A percentile compares a stretch with the other conserved stretches of the same genome.
Evolutionary conservation across 2,888 invertebrate species (phyloP).

Genomic region (Trichopoda pennipes): DNA sequence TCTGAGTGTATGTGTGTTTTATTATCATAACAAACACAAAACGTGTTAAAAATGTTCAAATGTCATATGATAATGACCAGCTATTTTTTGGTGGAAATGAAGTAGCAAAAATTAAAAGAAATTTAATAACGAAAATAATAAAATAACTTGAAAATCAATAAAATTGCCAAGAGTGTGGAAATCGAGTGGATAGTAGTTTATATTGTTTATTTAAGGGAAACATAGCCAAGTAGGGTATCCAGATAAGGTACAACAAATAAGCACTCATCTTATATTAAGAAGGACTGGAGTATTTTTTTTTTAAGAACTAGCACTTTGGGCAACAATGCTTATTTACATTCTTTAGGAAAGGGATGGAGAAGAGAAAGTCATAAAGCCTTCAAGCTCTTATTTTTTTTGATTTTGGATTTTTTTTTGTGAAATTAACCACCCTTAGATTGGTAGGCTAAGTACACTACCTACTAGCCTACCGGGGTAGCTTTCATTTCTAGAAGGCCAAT

Average conservation of each 20-base stretch:
- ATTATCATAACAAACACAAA: not conserved
- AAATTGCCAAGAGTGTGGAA: not conserved
- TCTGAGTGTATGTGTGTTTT: not conserved
- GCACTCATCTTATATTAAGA: no score
- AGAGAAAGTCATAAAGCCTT: no score
- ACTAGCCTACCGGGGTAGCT: no score
- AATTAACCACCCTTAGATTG: no score
- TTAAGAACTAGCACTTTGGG: no score
- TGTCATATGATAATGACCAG: constrained; percentile 22
- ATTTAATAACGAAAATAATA: not conserved
- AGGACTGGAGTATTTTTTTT: no score
- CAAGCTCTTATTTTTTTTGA: no score
- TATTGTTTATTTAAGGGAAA: not conserved
- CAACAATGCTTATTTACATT: no score
- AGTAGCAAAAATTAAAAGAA: constrained; percentile 4
- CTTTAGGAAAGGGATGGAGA: no score
- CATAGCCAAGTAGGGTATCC: not conserved
- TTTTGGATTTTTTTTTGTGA: no score
- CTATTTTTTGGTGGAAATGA: constrained; percentile 8
- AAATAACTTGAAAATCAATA: constrained; percentile 21
- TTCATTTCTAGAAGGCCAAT: no score
- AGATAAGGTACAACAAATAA: not conserved
- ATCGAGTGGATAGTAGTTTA: not conserved
- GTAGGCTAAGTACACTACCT: no score
- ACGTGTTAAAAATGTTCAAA: constrained; percentile 36